Base-by-base conservation (phyloP, 1,140 invertebrate genomes). In the Danaus plexippus region DNA sequence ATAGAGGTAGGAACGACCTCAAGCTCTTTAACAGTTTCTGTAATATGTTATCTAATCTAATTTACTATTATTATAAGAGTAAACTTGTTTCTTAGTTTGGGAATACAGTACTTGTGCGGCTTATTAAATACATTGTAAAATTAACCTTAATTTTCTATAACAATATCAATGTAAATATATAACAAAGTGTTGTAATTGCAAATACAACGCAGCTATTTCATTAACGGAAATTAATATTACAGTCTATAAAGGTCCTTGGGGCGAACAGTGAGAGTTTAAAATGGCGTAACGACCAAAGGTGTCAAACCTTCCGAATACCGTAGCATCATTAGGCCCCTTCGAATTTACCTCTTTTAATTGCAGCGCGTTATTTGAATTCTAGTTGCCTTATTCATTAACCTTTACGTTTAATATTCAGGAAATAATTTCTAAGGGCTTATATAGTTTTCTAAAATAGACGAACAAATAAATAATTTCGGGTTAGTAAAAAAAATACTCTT, bases 331-430 rank as follows among this genome's bases (percentile, higher is more conserved):
- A 55, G 47, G 47, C 53, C 41, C 53, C 22, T 11, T 47, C 40
- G 41, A 48, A 48, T 55, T 13, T 48, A 55, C 40, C 53, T 54
- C 46, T 49, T 50, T 50, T 56, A 56, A 56, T 56, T 56, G 47
- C 42, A 48, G 47, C 42, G 40, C 54, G 54, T 48, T 55, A 55
- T 55, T 55, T 55, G 53, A 55, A 55, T 55, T 55, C 53, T 55
- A 48, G 12, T 55, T 42, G 11, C 32, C 40, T 47, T 46, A 49
- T 41, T 42, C 40, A 40, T 48, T 45, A 48, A 48, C 46, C 12
- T 47, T 43, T n/a, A 54, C 40, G 22, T 32, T 32, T 32, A 32
- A 32, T 32, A 32, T 32, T 32, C 22, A 32, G 22, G 22, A 32
- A 32, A 32, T 32, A 32, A 7, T 32, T 32, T 32, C 22, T 32